Percentiles rank a stretch among this genome's conserved stretches.
Conservation (phyloP, 2,797 vertebrate species). For the Gadopsis marmoratus region DNA sequence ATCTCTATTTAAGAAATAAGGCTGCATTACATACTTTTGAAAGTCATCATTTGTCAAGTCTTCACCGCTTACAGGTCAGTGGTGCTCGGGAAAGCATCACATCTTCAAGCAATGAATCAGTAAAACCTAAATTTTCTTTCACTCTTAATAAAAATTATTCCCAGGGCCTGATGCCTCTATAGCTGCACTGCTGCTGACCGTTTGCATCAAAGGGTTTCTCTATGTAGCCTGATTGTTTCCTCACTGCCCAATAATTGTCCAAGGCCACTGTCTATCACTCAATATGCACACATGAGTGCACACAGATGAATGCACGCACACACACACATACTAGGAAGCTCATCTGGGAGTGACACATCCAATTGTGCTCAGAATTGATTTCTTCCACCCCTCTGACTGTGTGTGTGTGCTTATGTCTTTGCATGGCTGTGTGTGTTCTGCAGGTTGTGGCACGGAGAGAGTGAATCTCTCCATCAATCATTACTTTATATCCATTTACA, state of each 20-base stretch:
- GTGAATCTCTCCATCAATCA: conserved; percentile 53
- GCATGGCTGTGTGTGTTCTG: conserved; percentile 31
- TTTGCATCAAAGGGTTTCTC: conserved; percentile 36
- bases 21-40: not conserved
- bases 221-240: conserved; percentile 35
- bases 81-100: not conserved
- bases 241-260: conserved; percentile 14
- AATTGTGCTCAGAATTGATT: conserved; percentile 53
- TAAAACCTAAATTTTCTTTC: not conserved
- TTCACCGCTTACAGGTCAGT: not conserved
- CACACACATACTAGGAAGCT: conserved; percentile 27
- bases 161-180: not conserved
- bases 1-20: too few species aligned
- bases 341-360: conserved; percentile 51
- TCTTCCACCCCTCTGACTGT: conserved; percentile 38
- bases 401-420: conserved; percentile 21
- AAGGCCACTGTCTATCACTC: conserved; percentile 37
- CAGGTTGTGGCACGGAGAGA: conserved; percentile 41
- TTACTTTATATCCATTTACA: conserved; percentile 21
- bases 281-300: not conserved
- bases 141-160: conserved; percentile 13
- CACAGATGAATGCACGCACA: not conserved
- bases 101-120: not conserved
- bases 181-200: not conserved
- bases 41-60: not conserved